Conservation (phyloP, 2,888 invertebrate genomes). For the Corbicula japonica region DNA sequence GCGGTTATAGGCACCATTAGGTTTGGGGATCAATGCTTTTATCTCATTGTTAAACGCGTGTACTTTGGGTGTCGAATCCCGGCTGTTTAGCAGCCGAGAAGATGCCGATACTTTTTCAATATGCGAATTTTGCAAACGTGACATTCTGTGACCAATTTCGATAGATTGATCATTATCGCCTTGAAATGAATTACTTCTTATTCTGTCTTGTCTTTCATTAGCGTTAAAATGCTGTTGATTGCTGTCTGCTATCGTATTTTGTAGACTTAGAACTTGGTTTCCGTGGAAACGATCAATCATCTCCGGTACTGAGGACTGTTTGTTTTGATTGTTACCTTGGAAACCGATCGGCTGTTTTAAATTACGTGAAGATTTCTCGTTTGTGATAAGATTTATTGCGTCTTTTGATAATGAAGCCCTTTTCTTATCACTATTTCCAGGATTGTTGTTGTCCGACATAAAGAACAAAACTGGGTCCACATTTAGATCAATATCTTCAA, state of each 20-base stretch:
- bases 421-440: conserved; percentile 2
- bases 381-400: conserved; percentile 52
- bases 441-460: conserved; percentile 41
- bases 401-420: conserved; percentile 59
- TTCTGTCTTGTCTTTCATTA: conserved; percentile 21
- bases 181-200: conserved; percentile 10
- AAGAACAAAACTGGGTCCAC: conserved; percentile 64
- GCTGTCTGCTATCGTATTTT: conserved; percentile 38
- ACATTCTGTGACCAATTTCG: too few relatives aligned
- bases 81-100: too few relatives aligned
- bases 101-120: too few relatives aligned
- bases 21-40: too few relatives aligned
- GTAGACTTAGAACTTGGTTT: conserved; percentile 39
- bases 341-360: conserved; percentile 38
- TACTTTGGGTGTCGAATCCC: too few relatives aligned
- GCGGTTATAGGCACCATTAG: too few relatives aligned
- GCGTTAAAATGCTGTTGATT: conserved; percentile 20
- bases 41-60: too few relatives aligned
- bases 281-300: conserved; percentile 47
- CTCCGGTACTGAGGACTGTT: conserved; percentile 39
- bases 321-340: conserved; percentile 55
- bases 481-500: conserved; percentile 62
- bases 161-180: too few relatives aligned
- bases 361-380: conserved; percentile 31
- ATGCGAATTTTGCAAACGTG: too few relatives aligned